A percentile compares a stretch with the other conserved stretches of the same genome.
phyloP scores from a whole-genome alignment of 1,140 invertebrate species.

The Bombus pascuorum region DNA sequence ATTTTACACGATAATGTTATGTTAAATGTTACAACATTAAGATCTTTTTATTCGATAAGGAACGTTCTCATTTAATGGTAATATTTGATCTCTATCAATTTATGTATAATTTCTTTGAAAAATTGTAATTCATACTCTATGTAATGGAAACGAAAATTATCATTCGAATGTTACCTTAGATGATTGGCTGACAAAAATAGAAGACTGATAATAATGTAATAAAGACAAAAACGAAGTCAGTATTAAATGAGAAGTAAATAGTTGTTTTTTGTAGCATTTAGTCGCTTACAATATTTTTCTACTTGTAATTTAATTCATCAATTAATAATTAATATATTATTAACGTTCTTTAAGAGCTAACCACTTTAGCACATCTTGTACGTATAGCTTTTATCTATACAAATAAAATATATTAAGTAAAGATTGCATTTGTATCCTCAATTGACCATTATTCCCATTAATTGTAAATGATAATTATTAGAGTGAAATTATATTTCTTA shows the following conservation, averaged over 20 bases:
- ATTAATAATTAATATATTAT: constrained; percentile 49
- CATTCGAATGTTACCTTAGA: constrained; percentile 22
- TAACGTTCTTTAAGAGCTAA: constrained; percentile 72
- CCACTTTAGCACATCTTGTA: constrained; percentile 78
- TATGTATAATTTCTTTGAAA: constrained; percentile 10
- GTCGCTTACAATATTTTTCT: constrained; percentile 67
- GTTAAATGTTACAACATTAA: constrained; percentile 34
- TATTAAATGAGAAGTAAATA: constrained; percentile 48
- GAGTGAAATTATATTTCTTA: not conserved
- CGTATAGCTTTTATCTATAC: constrained; percentile 79
- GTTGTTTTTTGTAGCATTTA: constrained; percentile 63
- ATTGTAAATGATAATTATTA: not conserved
- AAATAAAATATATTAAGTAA: constrained; percentile 76
- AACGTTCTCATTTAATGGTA: constrained; percentile 43
- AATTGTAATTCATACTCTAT: constrained; percentile 7
- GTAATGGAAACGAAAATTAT: not conserved
- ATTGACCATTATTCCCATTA: not conserved
- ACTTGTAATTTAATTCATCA: constrained; percentile 59
- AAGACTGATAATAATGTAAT: constrained; percentile 40
- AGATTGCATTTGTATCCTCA: not conserved
- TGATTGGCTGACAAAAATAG: constrained; percentile 32
- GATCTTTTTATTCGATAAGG: constrained; percentile 6
- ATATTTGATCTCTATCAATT: constrained; percentile 28
- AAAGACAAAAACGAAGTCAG: constrained; percentile 24
- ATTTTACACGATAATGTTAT: constrained; percentile 16